Evolutionary conservation across 1,140 invertebrate genomes (phyloP).

Genomic region (Stegodyphus dumicola): DNA sequence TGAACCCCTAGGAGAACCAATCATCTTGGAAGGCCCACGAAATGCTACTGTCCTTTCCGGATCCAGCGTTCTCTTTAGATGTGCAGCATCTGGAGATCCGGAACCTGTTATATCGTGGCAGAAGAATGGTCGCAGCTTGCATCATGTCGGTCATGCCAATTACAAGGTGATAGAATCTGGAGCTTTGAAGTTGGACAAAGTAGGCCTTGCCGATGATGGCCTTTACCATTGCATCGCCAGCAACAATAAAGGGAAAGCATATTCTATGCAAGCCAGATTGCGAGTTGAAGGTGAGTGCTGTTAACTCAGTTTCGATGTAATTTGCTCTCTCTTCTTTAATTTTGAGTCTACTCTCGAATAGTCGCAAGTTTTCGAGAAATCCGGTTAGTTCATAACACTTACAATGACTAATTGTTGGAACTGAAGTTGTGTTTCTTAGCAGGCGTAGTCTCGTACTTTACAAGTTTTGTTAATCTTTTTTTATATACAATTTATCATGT

Average conservation of each 20-base stretch:
- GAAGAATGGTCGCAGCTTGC: constrained; percentile 75
- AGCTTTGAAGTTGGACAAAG: constrained; percentile 52
- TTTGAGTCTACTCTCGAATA: too few relatives aligned
- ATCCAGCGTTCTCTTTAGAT: constrained; percentile 86
- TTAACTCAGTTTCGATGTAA: not conserved
- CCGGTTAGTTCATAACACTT: too few relatives aligned
- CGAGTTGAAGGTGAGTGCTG: constrained; percentile 61
- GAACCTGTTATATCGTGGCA: constrained; percentile 89
- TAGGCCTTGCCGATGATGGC: constrained; percentile 61
- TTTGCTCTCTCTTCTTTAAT: too few relatives aligned
- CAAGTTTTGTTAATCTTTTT: too few relatives aligned
- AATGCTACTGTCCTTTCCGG: constrained; percentile 90
- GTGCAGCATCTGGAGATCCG: constrained; percentile 88
- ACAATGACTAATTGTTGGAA: too few relatives aligned
- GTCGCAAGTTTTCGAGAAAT: too few relatives aligned
- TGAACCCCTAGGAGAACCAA: constrained; percentile 18
- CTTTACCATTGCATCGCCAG: constrained; percentile 62
- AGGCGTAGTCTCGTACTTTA: too few relatives aligned
- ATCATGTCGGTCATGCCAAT: constrained; percentile 46
- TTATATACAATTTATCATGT: too few relatives aligned
- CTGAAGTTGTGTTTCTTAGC: too few relatives aligned
- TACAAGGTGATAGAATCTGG: constrained; percentile 39
- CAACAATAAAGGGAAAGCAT: constrained; percentile 54
- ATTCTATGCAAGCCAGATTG: constrained; percentile 54
- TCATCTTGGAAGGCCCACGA: constrained; percentile 77